Percentiles rank a stretch among this genome's conserved stretches.
Evolutionary conservation across 2,888 invertebrate genomes (phyloP).

Genomic region (Ophioninae sp.): DNA sequence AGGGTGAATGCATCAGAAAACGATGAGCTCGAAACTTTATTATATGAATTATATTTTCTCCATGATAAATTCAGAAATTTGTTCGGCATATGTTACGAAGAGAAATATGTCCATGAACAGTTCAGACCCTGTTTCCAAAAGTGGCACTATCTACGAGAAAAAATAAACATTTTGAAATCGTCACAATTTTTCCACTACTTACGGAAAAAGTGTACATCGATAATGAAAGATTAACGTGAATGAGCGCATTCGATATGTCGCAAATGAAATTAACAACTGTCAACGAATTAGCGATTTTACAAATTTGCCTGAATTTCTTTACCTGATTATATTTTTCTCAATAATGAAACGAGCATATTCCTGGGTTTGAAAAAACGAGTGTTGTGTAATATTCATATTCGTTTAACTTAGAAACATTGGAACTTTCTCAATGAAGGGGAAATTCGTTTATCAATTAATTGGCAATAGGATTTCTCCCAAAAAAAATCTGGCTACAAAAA

Average conservation of each 20-base stretch:
- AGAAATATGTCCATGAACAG: neutral
- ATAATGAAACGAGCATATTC: too few species aligned
- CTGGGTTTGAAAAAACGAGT: too few species aligned
- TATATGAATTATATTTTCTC: neutral
- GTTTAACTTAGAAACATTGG: too few species aligned
- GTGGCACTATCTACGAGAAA: neutral
- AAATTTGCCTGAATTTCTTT: too few species aligned
- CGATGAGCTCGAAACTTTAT: neutral
- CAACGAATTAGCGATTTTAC: neutral
- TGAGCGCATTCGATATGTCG: too few species aligned
- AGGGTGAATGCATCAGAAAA: slow-evolving; percentile 12
- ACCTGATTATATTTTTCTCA: too few species aligned
- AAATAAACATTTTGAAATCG: neutral
- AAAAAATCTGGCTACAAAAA: neutral
- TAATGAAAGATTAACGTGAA: neutral
- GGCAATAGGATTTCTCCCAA: neutral
- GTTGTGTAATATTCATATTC: too few species aligned
- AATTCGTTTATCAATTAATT: neutral
- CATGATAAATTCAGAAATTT: neutral
- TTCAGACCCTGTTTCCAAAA: neutral
- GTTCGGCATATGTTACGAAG: neutral
- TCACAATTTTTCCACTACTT: neutral
- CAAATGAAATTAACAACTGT: too few species aligned
- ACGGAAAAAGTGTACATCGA: neutral
- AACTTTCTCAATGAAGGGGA: too few species aligned